Base-by-base conservation (phyloP, 1,140 invertebrate genomes). In the Bombus fervidus region DNA sequence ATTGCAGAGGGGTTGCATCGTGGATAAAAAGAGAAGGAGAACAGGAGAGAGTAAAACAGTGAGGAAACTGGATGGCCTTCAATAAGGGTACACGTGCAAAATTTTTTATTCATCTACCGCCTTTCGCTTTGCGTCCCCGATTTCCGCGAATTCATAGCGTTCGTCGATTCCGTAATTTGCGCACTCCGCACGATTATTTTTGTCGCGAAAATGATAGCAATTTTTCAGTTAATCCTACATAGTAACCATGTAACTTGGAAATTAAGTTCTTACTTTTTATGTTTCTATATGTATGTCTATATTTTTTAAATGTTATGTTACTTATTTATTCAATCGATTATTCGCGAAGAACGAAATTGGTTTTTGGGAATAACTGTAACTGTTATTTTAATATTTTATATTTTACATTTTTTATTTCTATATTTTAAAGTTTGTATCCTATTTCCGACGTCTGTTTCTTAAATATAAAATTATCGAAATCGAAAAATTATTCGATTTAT, bases 1-100 rank as follows among this genome's bases (percentile, higher is more conserved):
- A 53, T 53, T 39, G 68, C 77, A 80, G 76, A 85, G 83, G 83
- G 83, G 83, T 80, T 80, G 82, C 74, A 83, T 64, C 53, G 66
- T 80, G n/a, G 25, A 6, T 25, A 37, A 39, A 78, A 10, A n/a
- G 34, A 59, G 12, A 12, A 12, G 28, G 18, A 6, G 5, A 31
- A 18, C 6, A 10, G 31, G 37, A 39, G 37, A 64, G 47, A 41
- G 28, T 39, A 64, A 47, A 66, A 76, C n/a, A 31, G 41, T 2
- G 43, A 66, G 82, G 15, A 75, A 78, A 68, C 73, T 68, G 81
- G 64, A 62, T 77, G 81, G 43, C 81, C 74, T 83, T 83, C 43
- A 57, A 31, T 57, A 69, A 78, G 47, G 82, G 74, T 64, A 68
- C 82, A 34, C 82, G 82, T 83, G 74, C 74, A 31, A 64, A 68